These are phyloP conservation scores for Pammene fasciana DNA, from an alignment of 2,888 invertebrate species.

Conservation along the genomic window DNA sequence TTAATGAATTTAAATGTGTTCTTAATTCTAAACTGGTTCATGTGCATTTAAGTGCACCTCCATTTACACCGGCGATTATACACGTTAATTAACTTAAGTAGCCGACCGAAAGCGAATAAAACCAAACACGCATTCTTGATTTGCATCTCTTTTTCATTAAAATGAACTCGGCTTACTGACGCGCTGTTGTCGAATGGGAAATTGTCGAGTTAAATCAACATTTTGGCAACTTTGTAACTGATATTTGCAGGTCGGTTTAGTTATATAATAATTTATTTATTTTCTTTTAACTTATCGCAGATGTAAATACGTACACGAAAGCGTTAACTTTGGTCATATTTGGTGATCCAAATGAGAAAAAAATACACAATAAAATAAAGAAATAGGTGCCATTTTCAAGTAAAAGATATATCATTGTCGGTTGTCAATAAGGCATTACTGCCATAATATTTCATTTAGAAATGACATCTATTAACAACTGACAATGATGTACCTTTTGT, in stretches of 20 bases:
- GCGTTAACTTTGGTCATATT: too few species aligned
- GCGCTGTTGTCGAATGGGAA: neutral
- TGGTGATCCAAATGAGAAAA: too few species aligned
- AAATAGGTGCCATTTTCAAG: too few species aligned
- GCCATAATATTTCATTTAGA: too few species aligned
- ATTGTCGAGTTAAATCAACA: neutral
- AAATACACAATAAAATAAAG: too few species aligned
- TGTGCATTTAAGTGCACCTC: conserved; percentile 66
- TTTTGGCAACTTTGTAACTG: neutral
- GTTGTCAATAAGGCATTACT: too few species aligned
- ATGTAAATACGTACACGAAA: too few species aligned
- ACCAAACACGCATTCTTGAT: conserved; percentile 33
- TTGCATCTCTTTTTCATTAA: conserved; percentile 39
- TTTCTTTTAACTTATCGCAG: too few species aligned
- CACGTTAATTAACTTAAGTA: conserved; percentile 43
- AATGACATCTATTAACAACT: too few species aligned
- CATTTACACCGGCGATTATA: conserved; percentile 54
- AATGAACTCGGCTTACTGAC: conserved; percentile 19
- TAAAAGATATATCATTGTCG: too few species aligned
- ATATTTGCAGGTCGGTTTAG: neutral
- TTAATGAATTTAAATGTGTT: conserved; percentile 81
- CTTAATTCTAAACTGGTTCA: conserved; percentile 80
- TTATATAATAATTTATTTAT: neutral
- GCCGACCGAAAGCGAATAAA: conserved; percentile 40
- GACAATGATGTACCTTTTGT: too few species aligned